Evolutionary conservation across 2,797 vertebrate genomes (phyloP).

Genomic region (Gymnocypris eckloni): DNA sequence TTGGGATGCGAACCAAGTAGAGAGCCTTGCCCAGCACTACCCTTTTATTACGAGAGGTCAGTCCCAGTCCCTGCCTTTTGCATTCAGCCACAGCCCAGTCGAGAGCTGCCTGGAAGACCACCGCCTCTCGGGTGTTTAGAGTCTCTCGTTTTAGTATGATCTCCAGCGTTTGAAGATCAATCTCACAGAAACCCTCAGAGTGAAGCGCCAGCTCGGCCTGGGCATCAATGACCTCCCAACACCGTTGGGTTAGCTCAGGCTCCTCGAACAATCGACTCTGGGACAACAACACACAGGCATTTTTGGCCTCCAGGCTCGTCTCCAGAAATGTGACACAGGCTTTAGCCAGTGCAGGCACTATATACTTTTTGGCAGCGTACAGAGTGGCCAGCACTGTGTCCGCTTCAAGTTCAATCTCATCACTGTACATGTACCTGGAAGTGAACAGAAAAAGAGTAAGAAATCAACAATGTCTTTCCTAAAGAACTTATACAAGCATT

Average conservation of each 20-base stretch:
- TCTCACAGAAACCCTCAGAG: slow-evolving; percentile 89
- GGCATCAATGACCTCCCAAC: slow-evolving; percentile 92
- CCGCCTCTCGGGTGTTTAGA: slow-evolving; percentile 87
- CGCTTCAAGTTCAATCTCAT: slow-evolving; percentile 90
- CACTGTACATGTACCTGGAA: slow-evolving; percentile 88
- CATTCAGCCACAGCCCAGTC: slow-evolving; percentile 88
- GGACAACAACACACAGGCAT: slow-evolving; percentile 88
- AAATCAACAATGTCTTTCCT: neutral
- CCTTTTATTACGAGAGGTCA: slow-evolving; percentile 82
- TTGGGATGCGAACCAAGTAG: slow-evolving; percentile 86
- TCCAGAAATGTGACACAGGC: slow-evolving; percentile 90
- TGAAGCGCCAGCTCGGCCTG: slow-evolving; percentile 88
- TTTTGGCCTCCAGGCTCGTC: slow-evolving; percentile 90
- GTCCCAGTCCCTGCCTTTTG: slow-evolving; percentile 81
- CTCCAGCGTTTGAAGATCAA: slow-evolving; percentile 87
- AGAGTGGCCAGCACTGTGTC: slow-evolving; percentile 90
- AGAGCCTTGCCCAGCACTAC: slow-evolving; percentile 84
- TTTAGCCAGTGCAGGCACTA: slow-evolving; percentile 87
- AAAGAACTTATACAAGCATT: slow-evolving; percentile 14
- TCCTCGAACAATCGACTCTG: slow-evolving; percentile 92
- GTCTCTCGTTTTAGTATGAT: slow-evolving; percentile 87
- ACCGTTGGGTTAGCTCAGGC: slow-evolving; percentile 88
- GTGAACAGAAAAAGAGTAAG: neutral
- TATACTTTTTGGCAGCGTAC: slow-evolving; percentile 93
- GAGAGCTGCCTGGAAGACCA: slow-evolving; percentile 86